phyloP scores from a whole-genome alignment of 2,797 vertebrate species.

The Melanotaenia parkinsoni region DNA sequence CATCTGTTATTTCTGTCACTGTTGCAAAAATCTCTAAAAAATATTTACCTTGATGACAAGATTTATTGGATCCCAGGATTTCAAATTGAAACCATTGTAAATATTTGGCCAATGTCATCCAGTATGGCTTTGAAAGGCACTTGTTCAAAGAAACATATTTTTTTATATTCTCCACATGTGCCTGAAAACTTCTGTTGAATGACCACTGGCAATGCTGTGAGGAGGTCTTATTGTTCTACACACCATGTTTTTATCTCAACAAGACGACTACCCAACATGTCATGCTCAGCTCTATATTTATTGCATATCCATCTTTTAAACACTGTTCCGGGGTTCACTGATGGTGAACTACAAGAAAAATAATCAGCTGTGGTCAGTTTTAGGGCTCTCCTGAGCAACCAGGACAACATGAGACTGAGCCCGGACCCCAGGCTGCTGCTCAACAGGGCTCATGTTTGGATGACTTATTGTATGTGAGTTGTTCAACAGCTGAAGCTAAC shows the following conservation, averaged over 20 bases:
- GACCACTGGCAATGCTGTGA: not conserved
- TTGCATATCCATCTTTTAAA: constrained; percentile 46
- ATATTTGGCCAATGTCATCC: constrained; percentile 1
- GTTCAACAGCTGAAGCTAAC: constrained; percentile 15
- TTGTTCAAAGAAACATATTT: constrained; percentile 19
- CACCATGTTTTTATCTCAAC: constrained; percentile 34
- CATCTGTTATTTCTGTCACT: constrained; percentile 41
- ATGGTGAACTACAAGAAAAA: constrained; percentile 60
- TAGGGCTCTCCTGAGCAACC: constrained; percentile 64
- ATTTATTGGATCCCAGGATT: constrained; percentile 15
- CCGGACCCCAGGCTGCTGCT: constrained; percentile 27
- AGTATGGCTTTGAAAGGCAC: not conserved
- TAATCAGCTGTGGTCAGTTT: constrained; percentile 52
- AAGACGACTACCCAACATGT: constrained; percentile 17
- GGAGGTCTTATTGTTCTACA: not conserved
- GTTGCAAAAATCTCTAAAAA: constrained; percentile 7
- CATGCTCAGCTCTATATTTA: constrained; percentile 37
- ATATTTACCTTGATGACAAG: constrained; percentile 2
- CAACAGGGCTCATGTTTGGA: constrained; percentile 30
- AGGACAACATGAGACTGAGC: constrained; percentile 53
- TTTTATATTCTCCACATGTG: not conserved
- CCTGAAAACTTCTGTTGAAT: constrained; percentile 2
- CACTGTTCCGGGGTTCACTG: constrained; percentile 45
- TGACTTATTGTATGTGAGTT: constrained; percentile 42
- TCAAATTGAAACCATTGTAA: constrained; percentile 16